These are phyloP conservation scores for Calosoma granatense DNA, from an alignment of 1,140 invertebrate genomes.

Conservation along the genomic window DNA sequence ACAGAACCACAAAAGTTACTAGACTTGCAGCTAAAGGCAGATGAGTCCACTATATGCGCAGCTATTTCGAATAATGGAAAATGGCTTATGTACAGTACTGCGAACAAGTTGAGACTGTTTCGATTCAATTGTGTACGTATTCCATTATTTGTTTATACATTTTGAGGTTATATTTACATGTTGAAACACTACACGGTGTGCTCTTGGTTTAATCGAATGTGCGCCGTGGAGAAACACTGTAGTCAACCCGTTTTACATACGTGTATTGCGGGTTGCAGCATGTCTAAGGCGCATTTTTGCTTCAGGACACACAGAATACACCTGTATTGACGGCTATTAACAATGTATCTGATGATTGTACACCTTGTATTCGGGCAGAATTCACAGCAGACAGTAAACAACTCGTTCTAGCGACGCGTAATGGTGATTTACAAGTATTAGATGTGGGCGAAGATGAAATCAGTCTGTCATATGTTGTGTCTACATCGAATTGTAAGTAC, in stretches of 20 bases:
- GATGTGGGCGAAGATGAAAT: constrained; percentile 19
- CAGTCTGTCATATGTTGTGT: constrained; percentile 20
- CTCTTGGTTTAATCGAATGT: too few relatives aligned
- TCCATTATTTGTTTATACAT: too few relatives aligned
- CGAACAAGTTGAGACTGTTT: constrained; percentile 52
- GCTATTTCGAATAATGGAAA: constrained; percentile 56
- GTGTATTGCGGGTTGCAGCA: too few relatives aligned
- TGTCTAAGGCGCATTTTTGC: too few relatives aligned
- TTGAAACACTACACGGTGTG: too few relatives aligned
- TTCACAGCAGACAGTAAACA: constrained; percentile 25
- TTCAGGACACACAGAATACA: too few relatives aligned
- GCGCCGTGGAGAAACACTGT: too few relatives aligned
- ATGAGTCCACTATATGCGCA: constrained; percentile 53
- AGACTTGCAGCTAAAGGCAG: constrained; percentile 44
- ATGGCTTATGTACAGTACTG: constrained; percentile 64
- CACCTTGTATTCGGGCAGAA: constrained; percentile 27
- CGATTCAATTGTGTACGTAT: constrained; percentile 48
- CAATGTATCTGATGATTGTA: constrained; percentile 32
- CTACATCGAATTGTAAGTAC: constrained; percentile 14
- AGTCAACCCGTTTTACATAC: too few relatives aligned
- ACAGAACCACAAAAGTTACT: constrained; percentile 55
- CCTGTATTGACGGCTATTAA: constrained; percentile 36
- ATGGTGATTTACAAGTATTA: constrained; percentile 23
- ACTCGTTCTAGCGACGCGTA: constrained; percentile 22
- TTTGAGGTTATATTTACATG: too few relatives aligned